phyloP scores from a whole-genome alignment of 2,797 vertebrate genomes.

The Alectoris magna region DNA sequence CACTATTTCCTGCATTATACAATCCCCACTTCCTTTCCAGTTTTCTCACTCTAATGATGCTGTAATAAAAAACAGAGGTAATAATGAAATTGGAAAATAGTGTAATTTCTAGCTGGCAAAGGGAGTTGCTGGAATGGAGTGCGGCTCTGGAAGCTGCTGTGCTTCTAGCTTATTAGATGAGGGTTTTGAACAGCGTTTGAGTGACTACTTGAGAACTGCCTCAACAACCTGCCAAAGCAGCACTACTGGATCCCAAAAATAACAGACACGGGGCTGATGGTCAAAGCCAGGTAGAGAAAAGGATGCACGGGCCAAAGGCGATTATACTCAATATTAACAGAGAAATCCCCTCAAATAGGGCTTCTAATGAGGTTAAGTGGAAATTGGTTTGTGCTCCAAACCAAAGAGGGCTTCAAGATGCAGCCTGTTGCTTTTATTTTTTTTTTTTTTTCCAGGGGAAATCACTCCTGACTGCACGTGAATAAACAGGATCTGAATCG shows the following conservation, averaged over 20 bases:
- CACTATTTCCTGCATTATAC: constrained; percentile 69
- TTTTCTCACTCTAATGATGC: constrained; percentile 68
- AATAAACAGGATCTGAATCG: constrained; percentile 52
- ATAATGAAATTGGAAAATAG: constrained; percentile 62
- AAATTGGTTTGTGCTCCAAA: background rate
- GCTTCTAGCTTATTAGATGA: constrained; percentile 10
- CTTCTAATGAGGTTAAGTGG: rapidly evolving
- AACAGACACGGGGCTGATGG: background rate
- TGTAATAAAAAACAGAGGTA: constrained; percentile 69
- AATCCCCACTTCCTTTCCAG: constrained; percentile 64
- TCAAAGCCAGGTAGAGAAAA: background rate
- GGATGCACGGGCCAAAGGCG: background rate
- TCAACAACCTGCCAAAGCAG: background rate
- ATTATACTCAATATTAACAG: background rate
- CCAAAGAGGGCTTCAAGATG: background rate
- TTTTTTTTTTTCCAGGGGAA: background rate
- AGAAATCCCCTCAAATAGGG: background rate
- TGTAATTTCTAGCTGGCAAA: constrained; percentile 44
- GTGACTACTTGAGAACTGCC: background rate
- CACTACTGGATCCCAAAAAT: background rate
- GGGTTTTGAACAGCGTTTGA: background rate
- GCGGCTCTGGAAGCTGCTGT: constrained; percentile 36
- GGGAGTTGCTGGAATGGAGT: constrained; percentile 5
- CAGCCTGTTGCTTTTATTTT: background rate
- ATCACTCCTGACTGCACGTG: background rate